phyloP scores from a whole-genome alignment of 2,888 invertebrate genomes.

The Celastrina argiolus region DNA sequence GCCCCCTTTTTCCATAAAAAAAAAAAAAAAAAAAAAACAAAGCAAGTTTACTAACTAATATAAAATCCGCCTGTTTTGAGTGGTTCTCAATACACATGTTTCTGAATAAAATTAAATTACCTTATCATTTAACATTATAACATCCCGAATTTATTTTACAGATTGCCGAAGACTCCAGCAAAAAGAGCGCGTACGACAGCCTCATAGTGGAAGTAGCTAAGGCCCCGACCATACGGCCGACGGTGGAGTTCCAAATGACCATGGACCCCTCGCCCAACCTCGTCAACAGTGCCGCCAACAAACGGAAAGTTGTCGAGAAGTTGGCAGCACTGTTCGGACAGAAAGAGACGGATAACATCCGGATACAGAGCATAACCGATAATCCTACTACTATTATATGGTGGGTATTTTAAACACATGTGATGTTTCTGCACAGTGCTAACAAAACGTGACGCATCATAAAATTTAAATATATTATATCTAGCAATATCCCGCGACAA shows the following conservation, averaged over 20 bases:
- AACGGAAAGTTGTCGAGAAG: constrained; percentile 89
- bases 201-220: constrained; percentile 85
- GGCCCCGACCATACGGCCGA: constrained; percentile 80
- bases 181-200: constrained; percentile 87
- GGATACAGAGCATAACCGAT: constrained; percentile 82
- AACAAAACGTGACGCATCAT: too few species aligned
- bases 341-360: constrained; percentile 83
- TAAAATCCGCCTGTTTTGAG: too few species aligned
- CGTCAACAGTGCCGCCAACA: constrained; percentile 82
- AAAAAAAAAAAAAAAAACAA: too few species aligned
- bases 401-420: too few species aligned
- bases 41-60: too few species aligned
- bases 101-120: too few species aligned
- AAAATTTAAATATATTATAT: too few species aligned
- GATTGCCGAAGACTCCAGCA: constrained; percentile 85
- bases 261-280: constrained; percentile 84
- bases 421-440: too few species aligned
- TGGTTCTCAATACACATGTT: too few species aligned
- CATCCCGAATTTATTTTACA: constrained; percentile 39
- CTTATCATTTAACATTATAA: not conserved
- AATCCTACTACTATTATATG: constrained; percentile 85
- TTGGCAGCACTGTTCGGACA: constrained; percentile 88
- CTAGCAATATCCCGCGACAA: too few species aligned
- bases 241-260: constrained; percentile 89
- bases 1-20: too few species aligned